A percentile compares a stretch with the other conserved stretches of the same genome.
Conservation (phyloP, 2,888 invertebrate species). For the Cryptus viduatorius region DNA sequence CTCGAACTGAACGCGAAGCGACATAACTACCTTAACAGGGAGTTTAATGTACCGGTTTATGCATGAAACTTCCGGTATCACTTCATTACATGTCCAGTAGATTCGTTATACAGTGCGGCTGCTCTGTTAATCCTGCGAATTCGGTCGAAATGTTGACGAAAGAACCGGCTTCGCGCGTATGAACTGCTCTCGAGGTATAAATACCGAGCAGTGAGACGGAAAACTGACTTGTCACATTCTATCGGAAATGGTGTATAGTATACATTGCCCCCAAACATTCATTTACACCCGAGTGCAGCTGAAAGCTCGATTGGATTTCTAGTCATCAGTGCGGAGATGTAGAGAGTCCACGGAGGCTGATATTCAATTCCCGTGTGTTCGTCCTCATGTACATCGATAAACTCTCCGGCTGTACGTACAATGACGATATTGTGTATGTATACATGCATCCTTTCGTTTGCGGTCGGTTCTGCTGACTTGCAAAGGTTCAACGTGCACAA, state of each 20-base stretch:
- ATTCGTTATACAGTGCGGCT: no score
- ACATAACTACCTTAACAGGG: no score
- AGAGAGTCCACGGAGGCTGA: neutral
- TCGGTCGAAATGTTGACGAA: constrained; percentile 29
- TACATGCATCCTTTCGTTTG: constrained; percentile 15
- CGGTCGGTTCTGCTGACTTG: constrained; percentile 12
- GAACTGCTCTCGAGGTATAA: constrained; percentile 23
- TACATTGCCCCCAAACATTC: neutral
- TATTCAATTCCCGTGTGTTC: neutral
- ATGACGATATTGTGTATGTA: neutral
- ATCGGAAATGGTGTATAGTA: constrained; percentile 12
- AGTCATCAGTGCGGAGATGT: constrained; percentile 29
- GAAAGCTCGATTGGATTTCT: constrained; percentile 49
- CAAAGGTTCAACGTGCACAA: constrained; percentile 46
- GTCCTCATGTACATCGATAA: neutral
- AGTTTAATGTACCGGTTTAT: no score
- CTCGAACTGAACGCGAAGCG: no score
- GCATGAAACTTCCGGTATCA: no score
- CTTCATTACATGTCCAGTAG: no score
- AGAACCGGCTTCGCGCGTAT: neutral
- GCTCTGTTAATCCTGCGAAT: neutral
- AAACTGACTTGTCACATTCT: constrained; percentile 35
- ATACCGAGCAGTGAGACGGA: constrained; percentile 58
- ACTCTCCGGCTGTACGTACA: neutral
- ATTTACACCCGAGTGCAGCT: neutral